These are phyloP conservation scores for Spongilla lacustris DNA, from an alignment of 37 sponge, comb jelly and placozoan genomes.

Conservation along the genomic window DNA sequence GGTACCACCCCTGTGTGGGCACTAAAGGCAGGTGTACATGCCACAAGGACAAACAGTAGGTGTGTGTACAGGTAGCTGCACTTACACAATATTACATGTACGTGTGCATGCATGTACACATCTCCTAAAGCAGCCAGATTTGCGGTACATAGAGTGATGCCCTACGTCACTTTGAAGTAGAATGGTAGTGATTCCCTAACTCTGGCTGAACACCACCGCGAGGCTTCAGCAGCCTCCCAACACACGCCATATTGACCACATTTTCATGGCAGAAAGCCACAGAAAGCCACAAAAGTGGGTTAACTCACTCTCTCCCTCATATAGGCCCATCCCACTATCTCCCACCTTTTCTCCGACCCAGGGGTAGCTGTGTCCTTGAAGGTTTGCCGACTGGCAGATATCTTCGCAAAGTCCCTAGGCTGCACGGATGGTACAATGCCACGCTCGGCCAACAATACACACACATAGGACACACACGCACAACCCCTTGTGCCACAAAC, in stretches of 20 bases:
- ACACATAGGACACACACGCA: neutral
- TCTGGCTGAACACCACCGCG: too few species aligned
- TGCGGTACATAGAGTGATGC: neutral
- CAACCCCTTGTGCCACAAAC: too few species aligned
- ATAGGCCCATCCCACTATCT: neutral
- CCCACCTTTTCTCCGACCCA: neutral
- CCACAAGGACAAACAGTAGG: too few species aligned
- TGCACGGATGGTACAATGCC: neutral
- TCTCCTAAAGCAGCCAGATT: neutral
- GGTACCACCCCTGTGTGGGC: too few species aligned
- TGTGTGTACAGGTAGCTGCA: too few species aligned
- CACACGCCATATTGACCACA: too few species aligned
- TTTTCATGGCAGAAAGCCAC: too few species aligned
- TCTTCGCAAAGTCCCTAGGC: constrained; percentile 14
- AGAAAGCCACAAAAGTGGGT: too few species aligned
- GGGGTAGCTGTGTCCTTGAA: neutral
- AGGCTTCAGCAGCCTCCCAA: too few species aligned
- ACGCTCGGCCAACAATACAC: neutral
- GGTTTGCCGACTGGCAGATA: neutral
- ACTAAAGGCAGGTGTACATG: too few species aligned
- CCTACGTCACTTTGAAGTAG: neutral
- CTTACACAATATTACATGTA: too few species aligned
- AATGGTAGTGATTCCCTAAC: too few species aligned
- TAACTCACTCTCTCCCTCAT: neutral
- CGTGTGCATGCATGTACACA: constrained; percentile 8